These are phyloP conservation scores for Cerceris ruficornis DNA, from an alignment of 2,888 invertebrate genomes.

Conservation along the genomic window DNA sequence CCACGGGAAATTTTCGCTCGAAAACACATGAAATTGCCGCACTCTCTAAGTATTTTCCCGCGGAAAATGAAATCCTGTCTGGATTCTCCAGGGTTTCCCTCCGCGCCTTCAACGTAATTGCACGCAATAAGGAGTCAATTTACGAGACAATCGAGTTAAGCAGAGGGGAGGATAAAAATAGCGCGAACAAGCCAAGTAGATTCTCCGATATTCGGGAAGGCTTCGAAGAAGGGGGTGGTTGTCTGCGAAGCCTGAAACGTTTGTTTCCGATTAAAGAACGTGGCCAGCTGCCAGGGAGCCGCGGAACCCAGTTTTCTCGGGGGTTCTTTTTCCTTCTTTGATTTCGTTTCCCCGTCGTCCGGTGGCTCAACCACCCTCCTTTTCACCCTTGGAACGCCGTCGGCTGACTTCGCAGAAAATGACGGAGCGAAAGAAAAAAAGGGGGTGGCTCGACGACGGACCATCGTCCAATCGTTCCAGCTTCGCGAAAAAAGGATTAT, in stretches of 20 bases:
- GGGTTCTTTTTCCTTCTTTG: not conserved
- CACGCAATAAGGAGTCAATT: constrained; percentile 33
- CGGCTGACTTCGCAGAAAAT: constrained; percentile 46
- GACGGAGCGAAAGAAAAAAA: not conserved
- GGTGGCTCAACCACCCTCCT: not conserved
- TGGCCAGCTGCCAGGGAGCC: constrained; percentile 36
- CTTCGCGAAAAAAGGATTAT: no score
- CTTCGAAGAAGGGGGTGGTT: not conserved
- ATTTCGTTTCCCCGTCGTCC: not conserved
- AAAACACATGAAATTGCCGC: no score
- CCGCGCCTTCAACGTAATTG: constrained; percentile 28
- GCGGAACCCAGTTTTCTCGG: constrained; percentile 16
- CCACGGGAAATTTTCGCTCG: no score
- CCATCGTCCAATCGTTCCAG: not conserved
- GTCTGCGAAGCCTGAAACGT: constrained; percentile 14
- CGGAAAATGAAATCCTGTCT: no score
- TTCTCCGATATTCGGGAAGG: not conserved
- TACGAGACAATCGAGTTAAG: constrained; percentile 34
- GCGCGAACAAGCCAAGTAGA: not conserved
- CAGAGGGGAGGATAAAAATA: constrained; percentile 32
- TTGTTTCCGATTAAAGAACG: constrained; percentile 52
- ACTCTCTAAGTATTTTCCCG: no score
- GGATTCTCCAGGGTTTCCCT: no score
- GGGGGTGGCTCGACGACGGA: constrained; percentile 6
- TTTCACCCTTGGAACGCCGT: constrained; percentile 8